A percentile compares a stretch with the other conserved stretches of the same genome.
These are phyloP conservation scores for Brachionus calyciflorus DNA, from an alignment of 1,140 invertebrate species.

Conservation along the genomic window DNA sequence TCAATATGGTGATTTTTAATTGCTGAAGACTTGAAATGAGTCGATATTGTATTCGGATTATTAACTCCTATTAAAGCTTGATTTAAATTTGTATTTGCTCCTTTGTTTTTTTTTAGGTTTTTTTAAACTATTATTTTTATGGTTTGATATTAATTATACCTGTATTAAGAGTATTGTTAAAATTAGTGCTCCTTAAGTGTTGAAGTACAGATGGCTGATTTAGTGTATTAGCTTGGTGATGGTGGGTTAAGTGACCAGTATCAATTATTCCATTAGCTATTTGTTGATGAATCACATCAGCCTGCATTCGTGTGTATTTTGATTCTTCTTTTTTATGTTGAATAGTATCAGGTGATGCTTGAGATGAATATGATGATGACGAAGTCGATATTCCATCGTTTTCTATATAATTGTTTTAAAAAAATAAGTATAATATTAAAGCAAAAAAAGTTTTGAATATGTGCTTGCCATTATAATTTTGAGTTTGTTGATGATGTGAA, in stretches of 20 bases:
- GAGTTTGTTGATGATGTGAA: not conserved
- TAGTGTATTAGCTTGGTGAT: not conserved
- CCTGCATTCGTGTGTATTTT: not conserved
- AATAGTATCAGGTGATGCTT: slow-evolving; percentile 28
- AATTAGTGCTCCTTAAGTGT: not conserved
- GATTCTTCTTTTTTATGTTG: slow-evolving; percentile 6
- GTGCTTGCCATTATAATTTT: not conserved
- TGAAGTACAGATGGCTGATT: not conserved
- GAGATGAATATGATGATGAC: slow-evolving; percentile 39
- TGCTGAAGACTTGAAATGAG: no score
- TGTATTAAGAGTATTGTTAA: not conserved
- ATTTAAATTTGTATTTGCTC: no score
- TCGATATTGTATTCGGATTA: no score
- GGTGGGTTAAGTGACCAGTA: not conserved
- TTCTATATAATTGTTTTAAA: no score
- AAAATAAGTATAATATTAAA: not conserved
- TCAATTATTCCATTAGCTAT: not conserved
- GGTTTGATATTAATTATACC: no score
- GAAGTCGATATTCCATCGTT: slow-evolving; percentile 25
- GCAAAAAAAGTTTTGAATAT: not conserved
- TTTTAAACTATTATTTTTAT: no score
- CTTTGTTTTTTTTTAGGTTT: no score
- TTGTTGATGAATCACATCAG: not conserved
- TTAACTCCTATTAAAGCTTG: no score
- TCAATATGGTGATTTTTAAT: not conserved